Evolutionary conservation across 2,888 invertebrate genomes (phyloP), one percentile per base, ranked within the genome.

Genomic region (Hipparchia semele): DNA sequence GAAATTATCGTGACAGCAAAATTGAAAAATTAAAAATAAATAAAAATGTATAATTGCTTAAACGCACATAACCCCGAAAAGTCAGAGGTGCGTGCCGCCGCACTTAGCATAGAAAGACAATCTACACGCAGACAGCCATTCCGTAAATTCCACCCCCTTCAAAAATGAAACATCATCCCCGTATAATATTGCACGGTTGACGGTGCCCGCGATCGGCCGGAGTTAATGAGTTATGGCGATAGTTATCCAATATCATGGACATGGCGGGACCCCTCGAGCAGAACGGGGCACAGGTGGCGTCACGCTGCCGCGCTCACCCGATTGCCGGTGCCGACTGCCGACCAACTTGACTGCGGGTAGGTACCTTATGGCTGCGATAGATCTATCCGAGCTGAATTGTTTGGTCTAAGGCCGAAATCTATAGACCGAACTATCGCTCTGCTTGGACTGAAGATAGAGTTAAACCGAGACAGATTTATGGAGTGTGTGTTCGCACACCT

Each of bases 181-280:
- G 53, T 65, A 51, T 10, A 64, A 64, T 64, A 65, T 65, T 6
- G 6, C 53, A 65, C 53, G 33, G 49, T 49, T 49, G 8, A 49
- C 49, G 6, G 51, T 10, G 39, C 60, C 10, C 9, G 13, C 23
- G 51, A 51, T 23, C 7, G 10, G 46, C 46, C 13, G 49, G 49
- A 62, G 62, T 49, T 64, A 65, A 65, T 65, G 65, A 65, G 65
- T 33, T 65, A 53, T 65, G 64, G 51, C 64, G 49, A 64, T 39
- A 39, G 39, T 39, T 39, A 39, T 39, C 23, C 10, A 23, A 10
- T 53, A 53, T 49, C 46, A 62, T 53, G 33, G 65, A 53, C 6
- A 53, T 7, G 51, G 53, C 51, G 9, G 23, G 2, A 5, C 23
- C 51, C 3, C 2, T 10, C 10, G 53, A 12, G 0, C 65, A 6